Conservation (phyloP, 2,888 invertebrate species). For the Cremastinae sp. region DNA sequence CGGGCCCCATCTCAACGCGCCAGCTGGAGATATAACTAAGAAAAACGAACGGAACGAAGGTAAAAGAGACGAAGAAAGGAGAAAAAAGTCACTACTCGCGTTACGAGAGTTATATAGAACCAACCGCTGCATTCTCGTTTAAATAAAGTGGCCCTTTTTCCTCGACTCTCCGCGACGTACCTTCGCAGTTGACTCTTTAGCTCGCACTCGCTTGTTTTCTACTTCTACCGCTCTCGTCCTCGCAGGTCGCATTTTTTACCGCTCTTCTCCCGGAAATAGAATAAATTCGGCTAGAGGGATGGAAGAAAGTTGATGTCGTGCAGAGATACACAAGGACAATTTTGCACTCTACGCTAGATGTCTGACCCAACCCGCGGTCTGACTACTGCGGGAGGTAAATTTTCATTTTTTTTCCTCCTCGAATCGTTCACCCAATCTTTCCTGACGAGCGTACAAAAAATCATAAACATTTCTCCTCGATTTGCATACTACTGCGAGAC, state of each 20-base stretch:
- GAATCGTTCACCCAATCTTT: no score
- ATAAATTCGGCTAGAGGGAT: constrained; percentile 43
- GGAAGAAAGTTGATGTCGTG: constrained; percentile 14
- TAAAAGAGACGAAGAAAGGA: constrained; percentile 20
- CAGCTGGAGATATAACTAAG: constrained; percentile 39
- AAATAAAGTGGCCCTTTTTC: constrained; percentile 53
- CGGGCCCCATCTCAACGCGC: constrained; percentile 46
- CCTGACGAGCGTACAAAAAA: no score
- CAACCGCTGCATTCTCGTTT: constrained; percentile 49
- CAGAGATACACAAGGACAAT: not conserved
- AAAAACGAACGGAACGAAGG: constrained; percentile 13
- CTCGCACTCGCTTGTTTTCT: constrained; percentile 7
- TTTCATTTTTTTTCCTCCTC: no score
- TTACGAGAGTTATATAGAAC: constrained; percentile 37
- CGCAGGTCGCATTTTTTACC: constrained; percentile 22
- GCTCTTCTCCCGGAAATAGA: constrained; percentile 34
- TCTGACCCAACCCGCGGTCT: constrained; percentile 8
- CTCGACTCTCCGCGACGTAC: not conserved
- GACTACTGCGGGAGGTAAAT: constrained; percentile 21
- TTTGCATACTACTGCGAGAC: no score
- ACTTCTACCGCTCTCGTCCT: constrained; percentile 6
- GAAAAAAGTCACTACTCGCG: constrained; percentile 4
- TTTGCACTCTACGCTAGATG: constrained; percentile 1
- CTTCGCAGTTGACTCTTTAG: not conserved
- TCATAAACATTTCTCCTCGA: no score